phyloP scores from a whole-genome alignment of 2,113 vertebrate species.

The Pterocles gutturalis region DNA sequence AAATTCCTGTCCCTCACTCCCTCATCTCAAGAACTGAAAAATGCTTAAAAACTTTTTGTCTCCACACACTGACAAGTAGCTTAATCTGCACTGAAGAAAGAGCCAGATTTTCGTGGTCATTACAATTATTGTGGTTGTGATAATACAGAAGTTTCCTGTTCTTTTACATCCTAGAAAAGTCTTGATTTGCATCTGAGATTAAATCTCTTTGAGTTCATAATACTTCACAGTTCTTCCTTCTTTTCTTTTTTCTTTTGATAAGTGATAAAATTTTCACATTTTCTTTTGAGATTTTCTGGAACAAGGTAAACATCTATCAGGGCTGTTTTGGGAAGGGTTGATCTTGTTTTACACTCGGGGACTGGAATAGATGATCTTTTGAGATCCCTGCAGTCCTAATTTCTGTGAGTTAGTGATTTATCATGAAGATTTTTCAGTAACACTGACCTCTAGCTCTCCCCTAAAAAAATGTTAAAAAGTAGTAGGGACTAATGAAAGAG shows the following conservation, averaged over 20 bases:
- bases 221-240: background rate
- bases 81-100: background rate
- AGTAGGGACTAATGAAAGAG: background rate
- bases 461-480: background rate
- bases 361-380: background rate
- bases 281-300: background rate
- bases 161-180: background rate
- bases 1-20: background rate
- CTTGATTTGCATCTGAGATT: background rate
- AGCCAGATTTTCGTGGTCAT: background rate
- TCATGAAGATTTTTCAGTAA: background rate
- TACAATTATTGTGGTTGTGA: background rate
- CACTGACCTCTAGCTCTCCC: background rate
- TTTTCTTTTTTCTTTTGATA: background rate
- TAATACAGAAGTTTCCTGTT: background rate
- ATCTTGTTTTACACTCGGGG: background rate
- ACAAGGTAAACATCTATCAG: background rate
- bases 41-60: background rate
- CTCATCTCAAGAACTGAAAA: background rate
- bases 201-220: background rate
- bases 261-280: background rate
- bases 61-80: background rate
- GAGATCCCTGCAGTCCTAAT: background rate
- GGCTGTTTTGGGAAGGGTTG: background rate
- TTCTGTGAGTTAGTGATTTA: background rate